These are phyloP conservation scores for Eupithecia subfuscata DNA, from an alignment of 2,888 invertebrate genomes.

Conservation along the genomic window DNA sequence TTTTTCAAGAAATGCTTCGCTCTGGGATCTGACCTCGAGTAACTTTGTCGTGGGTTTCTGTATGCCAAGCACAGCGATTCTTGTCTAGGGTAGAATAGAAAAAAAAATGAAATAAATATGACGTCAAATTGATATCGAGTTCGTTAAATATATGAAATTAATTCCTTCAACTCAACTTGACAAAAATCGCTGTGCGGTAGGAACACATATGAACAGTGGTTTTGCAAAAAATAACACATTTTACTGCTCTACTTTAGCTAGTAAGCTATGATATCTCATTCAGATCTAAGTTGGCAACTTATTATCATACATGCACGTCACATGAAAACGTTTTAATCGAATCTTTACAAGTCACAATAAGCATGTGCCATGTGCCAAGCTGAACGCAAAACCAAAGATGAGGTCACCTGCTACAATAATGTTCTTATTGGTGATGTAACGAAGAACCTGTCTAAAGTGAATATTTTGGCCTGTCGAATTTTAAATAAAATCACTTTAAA, in stretches of 20 bases:
- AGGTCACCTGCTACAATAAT: slow-evolving; percentile 22
- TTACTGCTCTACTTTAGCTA: not conserved
- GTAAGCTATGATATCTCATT: no score
- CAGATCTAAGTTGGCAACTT: no score
- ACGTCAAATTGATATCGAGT: not conserved
- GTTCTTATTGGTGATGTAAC: slow-evolving; percentile 14
- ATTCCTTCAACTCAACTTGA: not conserved
- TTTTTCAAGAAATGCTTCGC: slow-evolving; percentile 21
- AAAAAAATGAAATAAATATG: not conserved
- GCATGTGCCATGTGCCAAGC: slow-evolving; percentile 11
- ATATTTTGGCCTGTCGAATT: not conserved
- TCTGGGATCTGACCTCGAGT: not conserved
- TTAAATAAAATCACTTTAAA: not conserved
- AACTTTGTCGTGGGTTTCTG: slow-evolving; percentile 6
- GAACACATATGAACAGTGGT: not conserved
- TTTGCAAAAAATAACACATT: not conserved
- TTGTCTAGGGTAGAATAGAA: not conserved
- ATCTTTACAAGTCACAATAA: slow-evolving; percentile 1
- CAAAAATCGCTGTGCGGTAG: not conserved
- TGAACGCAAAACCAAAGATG: slow-evolving; percentile 20
- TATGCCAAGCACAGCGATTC: not conserved
- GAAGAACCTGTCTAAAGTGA: slow-evolving; percentile 13
- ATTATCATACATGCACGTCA: not conserved
- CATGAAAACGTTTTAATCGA: not conserved
- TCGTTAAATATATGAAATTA: not conserved